Conservation (phyloP, 2,888 invertebrate species). For the Melipona bicolor region DNA sequence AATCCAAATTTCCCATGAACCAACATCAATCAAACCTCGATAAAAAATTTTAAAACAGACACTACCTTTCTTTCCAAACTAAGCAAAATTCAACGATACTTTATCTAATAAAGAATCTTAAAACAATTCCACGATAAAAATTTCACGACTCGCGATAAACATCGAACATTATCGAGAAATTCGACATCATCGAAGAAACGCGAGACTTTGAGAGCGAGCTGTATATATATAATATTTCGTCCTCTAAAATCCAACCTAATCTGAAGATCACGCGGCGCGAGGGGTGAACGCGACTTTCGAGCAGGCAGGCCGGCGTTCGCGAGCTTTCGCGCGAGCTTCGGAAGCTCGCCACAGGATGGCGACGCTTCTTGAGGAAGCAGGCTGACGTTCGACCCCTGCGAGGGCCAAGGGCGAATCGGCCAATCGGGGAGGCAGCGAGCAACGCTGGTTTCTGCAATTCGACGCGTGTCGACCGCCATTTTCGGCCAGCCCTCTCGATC, state of each 20-base stretch:
- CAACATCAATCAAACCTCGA: no score
- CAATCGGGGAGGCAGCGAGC: constrained; percentile 63
- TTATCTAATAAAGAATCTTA: no score
- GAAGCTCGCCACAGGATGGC: constrained; percentile 75
- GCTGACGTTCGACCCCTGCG: constrained; percentile 56
- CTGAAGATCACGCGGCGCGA: not conserved
- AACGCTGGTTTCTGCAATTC: constrained; percentile 64
- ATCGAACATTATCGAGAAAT: no score
- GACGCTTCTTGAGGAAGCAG: constrained; percentile 65
- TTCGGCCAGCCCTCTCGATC: constrained; percentile 57
- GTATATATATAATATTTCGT: no score
- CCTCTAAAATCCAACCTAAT: constrained; percentile 48
- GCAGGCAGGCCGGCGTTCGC: constrained; percentile 31
- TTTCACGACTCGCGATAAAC: no score
- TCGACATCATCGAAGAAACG: no score
- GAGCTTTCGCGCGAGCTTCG: constrained; percentile 65
- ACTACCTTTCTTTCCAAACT: no score
- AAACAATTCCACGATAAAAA: no score
- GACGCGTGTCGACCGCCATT: constrained; percentile 66
- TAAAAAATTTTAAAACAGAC: no score
- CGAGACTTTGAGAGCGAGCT: no score
- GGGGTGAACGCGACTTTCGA: constrained; percentile 1
- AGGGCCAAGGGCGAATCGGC: constrained; percentile 63
- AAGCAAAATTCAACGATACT: no score
- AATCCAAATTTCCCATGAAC: no score